Evolutionary conservation across 2,113 vertebrate species (phyloP), one percentile per base, ranked within the genome.

Genomic region (Bufo bufo): DNA sequence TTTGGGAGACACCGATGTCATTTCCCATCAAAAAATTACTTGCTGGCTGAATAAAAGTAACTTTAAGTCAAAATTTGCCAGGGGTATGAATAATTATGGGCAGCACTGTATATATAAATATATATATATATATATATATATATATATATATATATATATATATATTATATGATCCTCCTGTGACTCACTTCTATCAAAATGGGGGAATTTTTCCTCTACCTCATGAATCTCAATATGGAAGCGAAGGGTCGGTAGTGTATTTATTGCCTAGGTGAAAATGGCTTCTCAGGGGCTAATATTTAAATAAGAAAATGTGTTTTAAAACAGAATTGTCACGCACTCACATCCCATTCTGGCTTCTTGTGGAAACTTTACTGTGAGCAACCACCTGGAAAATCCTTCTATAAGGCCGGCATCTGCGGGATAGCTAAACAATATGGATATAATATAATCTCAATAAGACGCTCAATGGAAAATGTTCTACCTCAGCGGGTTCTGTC

Each of bases 301-400:
- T 84, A 84, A 84, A 84, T 84, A 84, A 71, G 49, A 6, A 33
- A 54, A 54, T 71, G 47, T 69, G 49, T 71, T 71, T 23, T 50
- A 54, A 71, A 69, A 69, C 49, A 69, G n/a, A 71, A 66, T 50
- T 83, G 14, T 83, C 81, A 83, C 61, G 43, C 20, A 83, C 81
- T 50, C 45, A n/a, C 3, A 54, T 33, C 23, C 47, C 33, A 23
- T 71, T 71, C 19, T 69, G 63, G 65, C 54, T n/a, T 16, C 45
- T 13, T 65, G 43, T 82, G 80, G 80, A 82, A 82, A 82, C 59
- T 82, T 82, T 63, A 63, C 14, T 16, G 78, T 81, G 14, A 82
- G 58, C 43, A 12, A 19, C 16, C 59, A 82, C 80, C 59, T 82
- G 80, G 59, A 82, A 82, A 82, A 47, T 82, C 59, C 43, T 63